Conservation (phyloP, 2,888 invertebrate species). For the Drosophila niveifrons region DNA sequence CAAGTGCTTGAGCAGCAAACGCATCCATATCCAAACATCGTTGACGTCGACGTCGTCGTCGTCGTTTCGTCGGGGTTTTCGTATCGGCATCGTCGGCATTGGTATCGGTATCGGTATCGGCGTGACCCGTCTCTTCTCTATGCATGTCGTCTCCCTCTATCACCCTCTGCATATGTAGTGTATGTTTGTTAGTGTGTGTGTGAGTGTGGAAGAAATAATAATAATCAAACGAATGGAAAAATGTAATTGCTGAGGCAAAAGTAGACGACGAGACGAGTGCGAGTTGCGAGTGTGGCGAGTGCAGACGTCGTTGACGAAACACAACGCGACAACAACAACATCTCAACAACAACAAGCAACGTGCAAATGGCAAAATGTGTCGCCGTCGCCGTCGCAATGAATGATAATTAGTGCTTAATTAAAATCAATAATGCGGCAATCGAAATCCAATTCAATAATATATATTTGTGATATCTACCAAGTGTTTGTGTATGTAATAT, state of each 20-base stretch:
- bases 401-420: conserved; percentile 80
- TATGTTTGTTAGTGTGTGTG: conserved; percentile 29
- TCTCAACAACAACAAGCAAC: conserved; percentile 46
- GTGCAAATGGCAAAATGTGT: conserved; percentile 71
- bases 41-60: conserved; percentile 5
- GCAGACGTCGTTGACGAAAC: conserved; percentile 40
- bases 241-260: conserved; percentile 73
- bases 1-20: conserved; percentile 73
- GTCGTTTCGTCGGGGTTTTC: conserved; percentile 55
- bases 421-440: conserved; percentile 77
- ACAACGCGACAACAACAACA: conserved; percentile 26
- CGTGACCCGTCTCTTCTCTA: conserved; percentile 29
- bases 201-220: conserved; percentile 62
- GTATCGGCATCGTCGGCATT: conserved; percentile 39
- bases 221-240: conserved; percentile 77
- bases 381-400: conserved; percentile 57
- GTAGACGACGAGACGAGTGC: conserved; percentile 52
- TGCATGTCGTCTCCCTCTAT: conserved; percentile 42
- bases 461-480: conserved; percentile 14
- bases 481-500: conserved; percentile 17
- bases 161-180: conserved; percentile 45
- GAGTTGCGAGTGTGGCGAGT: conserved; percentile 43
- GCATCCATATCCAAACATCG: conserved; percentile 66
- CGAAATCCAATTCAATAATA: conserved; percentile 53
- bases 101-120: conserved; percentile 36